Conservation (phyloP, 2,888 invertebrate species). For the Uloborus plumipes region DNA sequence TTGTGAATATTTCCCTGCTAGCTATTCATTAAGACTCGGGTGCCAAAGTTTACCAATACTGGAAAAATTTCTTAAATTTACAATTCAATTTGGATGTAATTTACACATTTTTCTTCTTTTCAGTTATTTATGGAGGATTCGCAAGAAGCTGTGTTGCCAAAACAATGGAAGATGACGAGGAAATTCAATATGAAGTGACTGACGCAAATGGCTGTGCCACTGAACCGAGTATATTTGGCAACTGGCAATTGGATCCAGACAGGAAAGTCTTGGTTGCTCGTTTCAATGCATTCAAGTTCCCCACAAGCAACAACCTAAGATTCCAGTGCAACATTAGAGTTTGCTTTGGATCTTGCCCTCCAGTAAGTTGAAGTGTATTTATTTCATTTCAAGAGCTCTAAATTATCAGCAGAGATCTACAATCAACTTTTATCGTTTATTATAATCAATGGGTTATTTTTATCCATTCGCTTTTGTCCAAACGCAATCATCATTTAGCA, state of each 20-base stretch:
- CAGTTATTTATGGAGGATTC: conserved; percentile 83
- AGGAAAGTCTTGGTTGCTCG: conserved; percentile 87
- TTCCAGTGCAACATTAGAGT: conserved; percentile 97
- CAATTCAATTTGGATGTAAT: no score
- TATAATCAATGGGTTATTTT: no score
- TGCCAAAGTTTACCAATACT: neutral
- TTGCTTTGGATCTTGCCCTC: conserved; percentile 95
- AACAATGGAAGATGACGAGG: conserved; percentile 85
- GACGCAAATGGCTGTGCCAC: conserved; percentile 95
- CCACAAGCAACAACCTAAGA: conserved; percentile 91
- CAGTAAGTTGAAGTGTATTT: conserved; percentile 80
- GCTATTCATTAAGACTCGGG: no score
- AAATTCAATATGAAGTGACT: conserved; percentile 92
- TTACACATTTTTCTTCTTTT: neutral
- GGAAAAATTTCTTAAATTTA: neutral
- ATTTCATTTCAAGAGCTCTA: no score
- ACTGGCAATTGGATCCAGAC: conserved; percentile 91
- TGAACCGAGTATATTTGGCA: conserved; percentile 91
- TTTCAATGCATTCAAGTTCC: conserved; percentile 96
- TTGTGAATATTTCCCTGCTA: no score
- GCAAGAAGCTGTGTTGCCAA: conserved; percentile 93
- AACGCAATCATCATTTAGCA: no score
- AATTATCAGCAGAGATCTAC: no score
- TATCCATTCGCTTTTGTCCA: no score
- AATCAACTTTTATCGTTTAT: no score